Base-by-base conservation (phyloP, 2,113 vertebrate species). In the Onychostoma macrolepis region DNA sequence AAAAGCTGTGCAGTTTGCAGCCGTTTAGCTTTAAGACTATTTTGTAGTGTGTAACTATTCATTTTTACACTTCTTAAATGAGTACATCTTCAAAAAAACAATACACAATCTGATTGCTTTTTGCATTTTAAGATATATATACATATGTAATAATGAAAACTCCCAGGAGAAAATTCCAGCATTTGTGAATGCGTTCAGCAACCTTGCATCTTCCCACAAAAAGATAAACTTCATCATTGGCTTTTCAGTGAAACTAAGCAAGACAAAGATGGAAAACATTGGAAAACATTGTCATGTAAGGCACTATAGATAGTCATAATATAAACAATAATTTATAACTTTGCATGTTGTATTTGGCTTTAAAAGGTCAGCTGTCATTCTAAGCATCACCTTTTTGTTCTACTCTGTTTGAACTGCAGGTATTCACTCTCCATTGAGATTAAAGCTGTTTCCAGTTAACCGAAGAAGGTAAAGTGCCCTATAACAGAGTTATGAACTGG, bases 111-210 rank as follows among this genome's bases (percentile, higher is more conserved):
- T 26, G 72, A 76, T 76, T 65, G n/a, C n/a, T 81, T 19, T 21
- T 21, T 65, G 78, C 76, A 56, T 67, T 24, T 43, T 28, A 45
- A 43, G 15, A 43, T 81, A 43, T 17, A 13, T 12, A 26, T 45
- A 6, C 4, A 4, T 26, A 87, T 88, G 72, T 80, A 4, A 58
- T 24, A 11, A 53, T 21, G 15, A 81, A 74, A 41, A 41, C 30
- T 80, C 78, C 53, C 78, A 80, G 7, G 53, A 80, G 53, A 65
- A 45, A 67, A 82, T 65, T 82, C 80, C 80, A 82, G 80, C 80
- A 63, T 67, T 65, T 82, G n/a, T 45, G 38, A 82, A 82, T 45
- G 80, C 58, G 21, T 82, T 48, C n/a, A 82, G 58, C 38, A 82
- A 65, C 24, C 56, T 41, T 63, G 24, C 33, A 65, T 26, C 58